A percentile compares a stretch with the other conserved stretches of the same genome.
phyloP scores from a whole-genome alignment of 2,113 vertebrate species.

The Pelecanus crispus region DNA sequence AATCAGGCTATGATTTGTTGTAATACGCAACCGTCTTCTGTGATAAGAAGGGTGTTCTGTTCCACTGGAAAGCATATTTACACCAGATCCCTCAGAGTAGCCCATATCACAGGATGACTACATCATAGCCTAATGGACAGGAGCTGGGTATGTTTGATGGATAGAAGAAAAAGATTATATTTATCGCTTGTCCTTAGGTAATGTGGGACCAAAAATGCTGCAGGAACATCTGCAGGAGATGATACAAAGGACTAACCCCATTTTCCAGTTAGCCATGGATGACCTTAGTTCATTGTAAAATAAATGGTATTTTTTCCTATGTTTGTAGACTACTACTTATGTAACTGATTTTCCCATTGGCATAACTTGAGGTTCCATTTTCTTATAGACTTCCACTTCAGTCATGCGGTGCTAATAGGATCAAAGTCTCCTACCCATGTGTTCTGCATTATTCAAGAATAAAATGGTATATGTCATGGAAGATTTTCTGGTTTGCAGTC shows the following conservation, averaged over 20 bases:
- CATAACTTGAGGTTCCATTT: neutral
- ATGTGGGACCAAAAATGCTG: neutral
- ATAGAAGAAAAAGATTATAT: neutral
- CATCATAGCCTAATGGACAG: neutral
- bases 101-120: neutral
- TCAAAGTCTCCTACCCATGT: neutral
- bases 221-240: neutral
- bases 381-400: neutral
- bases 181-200: neutral
- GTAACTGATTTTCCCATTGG: neutral
- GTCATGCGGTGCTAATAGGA: neutral
- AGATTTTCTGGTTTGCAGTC: neutral
- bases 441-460: neutral
- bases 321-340: neutral
- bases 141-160: neutral
- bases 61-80: neutral
- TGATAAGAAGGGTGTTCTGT: neutral
- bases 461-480: neutral
- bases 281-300: neutral
- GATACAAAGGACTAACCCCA: neutral
- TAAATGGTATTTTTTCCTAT: neutral
- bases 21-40: neutral
- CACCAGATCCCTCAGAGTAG: neutral
- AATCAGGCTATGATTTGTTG: neutral
- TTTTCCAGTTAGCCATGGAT: neutral